A percentile compares a stretch with the other conserved stretches of the same genome.
phyloP scores from a whole-genome alignment of 2,797 vertebrate species.

The Malurus leucopterus region DNA sequence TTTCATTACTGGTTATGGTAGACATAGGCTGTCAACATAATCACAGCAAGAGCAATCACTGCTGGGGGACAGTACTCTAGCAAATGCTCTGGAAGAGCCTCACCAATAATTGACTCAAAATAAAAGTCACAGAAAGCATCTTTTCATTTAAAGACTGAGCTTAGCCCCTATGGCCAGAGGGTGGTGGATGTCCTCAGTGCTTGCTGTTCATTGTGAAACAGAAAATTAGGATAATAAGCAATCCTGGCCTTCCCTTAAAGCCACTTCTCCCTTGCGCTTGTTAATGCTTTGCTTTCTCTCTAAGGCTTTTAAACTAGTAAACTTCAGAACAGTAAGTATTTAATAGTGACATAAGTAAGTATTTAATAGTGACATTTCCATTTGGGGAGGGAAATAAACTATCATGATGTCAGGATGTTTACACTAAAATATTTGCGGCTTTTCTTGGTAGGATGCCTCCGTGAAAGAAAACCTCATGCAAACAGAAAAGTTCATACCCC shows the following conservation, averaged over 20 bases:
- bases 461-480: not conserved
- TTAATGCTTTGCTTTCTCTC: not conserved
- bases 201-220: not conserved
- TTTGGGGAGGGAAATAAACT: not conserved
- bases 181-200: not conserved
- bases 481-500: not conserved
- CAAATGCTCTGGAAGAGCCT: not conserved
- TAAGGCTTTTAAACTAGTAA: not conserved
- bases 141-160: not conserved
- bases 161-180: not conserved
- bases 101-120: not conserved
- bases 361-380: not conserved
- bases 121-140: not conserved
- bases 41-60: not conserved
- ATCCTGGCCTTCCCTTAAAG: not conserved
- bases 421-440: slow-evolving; percentile 8
- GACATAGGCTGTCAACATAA: not conserved
- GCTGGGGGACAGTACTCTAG: not conserved
- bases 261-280: not conserved
- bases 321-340: not conserved
- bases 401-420: not conserved
- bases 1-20: not conserved
- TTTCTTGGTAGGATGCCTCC: not conserved
- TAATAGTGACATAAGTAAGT: not conserved
- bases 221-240: not conserved